These are phyloP conservation scores for Magallana ariakensis DNA, from an alignment of 1,140 invertebrate genomes.

Conservation along the genomic window DNA sequence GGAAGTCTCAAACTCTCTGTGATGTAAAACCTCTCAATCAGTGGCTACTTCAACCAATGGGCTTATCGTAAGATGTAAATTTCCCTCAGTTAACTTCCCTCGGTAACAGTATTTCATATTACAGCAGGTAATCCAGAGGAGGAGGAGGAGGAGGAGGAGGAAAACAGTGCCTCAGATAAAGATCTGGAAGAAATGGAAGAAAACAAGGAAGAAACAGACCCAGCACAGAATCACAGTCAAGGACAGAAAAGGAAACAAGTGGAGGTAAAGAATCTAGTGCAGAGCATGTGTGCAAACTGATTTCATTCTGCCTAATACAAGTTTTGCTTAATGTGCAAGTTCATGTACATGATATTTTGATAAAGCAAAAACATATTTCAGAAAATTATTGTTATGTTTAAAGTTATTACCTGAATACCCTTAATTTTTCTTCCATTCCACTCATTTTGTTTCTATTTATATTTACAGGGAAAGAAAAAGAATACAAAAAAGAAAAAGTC, in stretches of 20 bases:
- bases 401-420: no score
- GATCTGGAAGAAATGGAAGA: conserved; percentile 49
- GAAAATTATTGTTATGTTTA: neutral
- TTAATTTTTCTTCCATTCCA: neutral
- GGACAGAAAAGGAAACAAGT: neutral
- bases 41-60: no score
- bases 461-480: conserved; percentile 25
- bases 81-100: no score
- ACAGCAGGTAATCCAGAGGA: neutral
- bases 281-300: neutral
- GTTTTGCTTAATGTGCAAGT: neutral
- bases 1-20: no score
- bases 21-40: no score
- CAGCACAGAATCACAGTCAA: neutral
- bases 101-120: neutral
- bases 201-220: neutral
- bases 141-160: conserved; percentile 12
- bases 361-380: no score
- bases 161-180: conserved; percentile 45
- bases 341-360: no score
- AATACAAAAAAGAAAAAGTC: conserved; percentile 26
- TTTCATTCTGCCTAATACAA: neutral
- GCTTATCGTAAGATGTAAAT: no score
- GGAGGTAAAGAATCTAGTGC: neutral
- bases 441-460: neutral